Evolutionary conservation across 2,888 invertebrate genomes (phyloP), one percentile per base, ranked within the genome.

Genomic region (Tenodera sinensis): DNA sequence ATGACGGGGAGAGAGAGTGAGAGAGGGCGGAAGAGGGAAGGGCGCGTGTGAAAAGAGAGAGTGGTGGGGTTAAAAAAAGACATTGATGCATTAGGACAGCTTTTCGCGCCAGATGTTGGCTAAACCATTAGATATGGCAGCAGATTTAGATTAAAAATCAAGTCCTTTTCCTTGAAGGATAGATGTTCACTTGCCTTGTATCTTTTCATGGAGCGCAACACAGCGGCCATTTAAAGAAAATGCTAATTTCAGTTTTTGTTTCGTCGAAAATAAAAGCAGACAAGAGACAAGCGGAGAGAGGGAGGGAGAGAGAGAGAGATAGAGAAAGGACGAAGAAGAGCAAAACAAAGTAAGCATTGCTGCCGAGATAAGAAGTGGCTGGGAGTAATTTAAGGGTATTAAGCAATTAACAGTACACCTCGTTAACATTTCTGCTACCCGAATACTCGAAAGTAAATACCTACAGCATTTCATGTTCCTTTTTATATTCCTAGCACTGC

Each of bases 51-150:
- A 47, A 85, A 30, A 34, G 47, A 54, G 85, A 83, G 83, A 14
- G 54, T 54, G 54, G 54, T 20, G 54, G 54, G 54, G 54, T 20
- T 71, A 20, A 71, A 87, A 87, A 87, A 87, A 87, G 87, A 87
- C 87, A 87, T 87, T 87, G 87, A 87, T 87, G 87, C 87, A 87
- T 87, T 87, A 87, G n/a, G 87, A 87, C 87, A 87, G 87, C 87
- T 87, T 87, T 87, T 87, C 54, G 87, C 87, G 54, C 87, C 87
- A 87, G 87, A 87, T 87, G 87, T 87, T 34, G 82, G 30, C 87
- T 34, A 87, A n/a, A 87, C 87, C 87, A 87, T 87, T 87, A 87
- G 87, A 87, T 42, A 34, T n/a, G 81, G 84, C 71, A 71, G 42
- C 28, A 83, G 87, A 87, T 87, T 87, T 82, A 87, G 87, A 87